Conservation (phyloP, 1,140 invertebrate species). For the Drosophila asahinai region DNA sequence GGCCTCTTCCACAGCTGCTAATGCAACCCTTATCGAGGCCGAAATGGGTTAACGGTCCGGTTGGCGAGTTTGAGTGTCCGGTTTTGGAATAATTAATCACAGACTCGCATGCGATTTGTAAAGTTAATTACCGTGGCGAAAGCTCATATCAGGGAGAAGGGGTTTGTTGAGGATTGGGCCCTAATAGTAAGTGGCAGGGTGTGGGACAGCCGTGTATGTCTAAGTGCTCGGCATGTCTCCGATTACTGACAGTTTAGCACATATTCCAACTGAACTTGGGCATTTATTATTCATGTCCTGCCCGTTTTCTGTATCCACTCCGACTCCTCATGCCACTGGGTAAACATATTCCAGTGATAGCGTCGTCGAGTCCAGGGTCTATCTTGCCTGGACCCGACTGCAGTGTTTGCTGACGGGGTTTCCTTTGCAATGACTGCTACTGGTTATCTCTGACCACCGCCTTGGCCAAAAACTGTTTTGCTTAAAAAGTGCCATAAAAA, state of each 20-base stretch:
- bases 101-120: constrained; percentile 83
- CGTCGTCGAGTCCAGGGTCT: constrained; percentile 14
- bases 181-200: not conserved
- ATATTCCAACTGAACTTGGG: constrained; percentile 52
- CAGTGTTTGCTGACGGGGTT: constrained; percentile 50
- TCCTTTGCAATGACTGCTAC: constrained; percentile 20
- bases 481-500: constrained; percentile 69
- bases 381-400: constrained; percentile 29
- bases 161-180: constrained; percentile 7
- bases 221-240: constrained; percentile 74
- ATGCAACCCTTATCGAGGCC: constrained; percentile 75
- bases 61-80: constrained; percentile 62
- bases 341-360: constrained; percentile 38
- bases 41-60: constrained; percentile 81
- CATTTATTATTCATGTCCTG: constrained; percentile 71
- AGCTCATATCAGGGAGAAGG: constrained; percentile 47
- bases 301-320: constrained; percentile 4
- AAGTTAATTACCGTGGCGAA: constrained; percentile 83
- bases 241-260: constrained; percentile 81
- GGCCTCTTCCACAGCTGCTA: constrained; percentile 56
- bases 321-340: constrained; percentile 6
- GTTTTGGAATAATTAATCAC: constrained; percentile 84
- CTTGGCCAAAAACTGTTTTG: constrained; percentile 28
- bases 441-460: constrained; percentile 31
- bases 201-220: constrained; percentile 22